Base-by-base conservation (phyloP, 2,888 invertebrate genomes). In the Rhyacophila evoluta region DNA sequence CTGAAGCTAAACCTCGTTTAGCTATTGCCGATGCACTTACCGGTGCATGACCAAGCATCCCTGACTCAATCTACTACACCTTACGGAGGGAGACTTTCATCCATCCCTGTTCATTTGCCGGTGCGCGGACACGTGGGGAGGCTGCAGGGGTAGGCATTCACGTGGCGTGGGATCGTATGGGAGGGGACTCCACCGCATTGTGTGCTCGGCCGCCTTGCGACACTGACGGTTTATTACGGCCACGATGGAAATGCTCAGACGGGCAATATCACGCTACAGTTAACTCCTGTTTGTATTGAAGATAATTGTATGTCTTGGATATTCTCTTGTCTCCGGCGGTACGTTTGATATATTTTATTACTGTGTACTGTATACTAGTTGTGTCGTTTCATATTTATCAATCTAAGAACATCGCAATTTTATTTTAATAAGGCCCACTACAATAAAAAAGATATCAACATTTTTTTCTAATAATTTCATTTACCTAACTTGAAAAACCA, bases 41-140 rank as follows among this genome's bases (percentile, higher is more conserved):
- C 19, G 19, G 55, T 55, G 55, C 55, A 55, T 25, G 55, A 55
- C 15, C 8, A 55, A 55, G 55, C 10, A 55, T 55, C 55, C 55
- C 55, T 19, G 10, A 55, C 55, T 55, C 55, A 55, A 55, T 55
- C 55, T 55, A 55, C 55, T 55, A 19, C 55, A 55, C 55, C 19
- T 25, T 55, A 10, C 25, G 36, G 67, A 33, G 78, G 29, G 39
- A 29, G 11, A 19, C 39, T 33, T 25, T 41, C 55, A 70, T 25
- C 70, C 55, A 39, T 74, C 41, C 19, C 69, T 41, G 70, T 74
- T 74, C 74, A 78, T 78, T 78, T 74, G 67, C 74, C 71, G 74
- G 78, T 70, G 27, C 27, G n/a, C 15, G 77, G 28, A 37, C 15
- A 67, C 37, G 33, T n/a, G 29, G 37, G 77, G 27, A 36, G 12